Conservation (phyloP, 2,888 invertebrate species). For the Adineta ricciae region DNA sequence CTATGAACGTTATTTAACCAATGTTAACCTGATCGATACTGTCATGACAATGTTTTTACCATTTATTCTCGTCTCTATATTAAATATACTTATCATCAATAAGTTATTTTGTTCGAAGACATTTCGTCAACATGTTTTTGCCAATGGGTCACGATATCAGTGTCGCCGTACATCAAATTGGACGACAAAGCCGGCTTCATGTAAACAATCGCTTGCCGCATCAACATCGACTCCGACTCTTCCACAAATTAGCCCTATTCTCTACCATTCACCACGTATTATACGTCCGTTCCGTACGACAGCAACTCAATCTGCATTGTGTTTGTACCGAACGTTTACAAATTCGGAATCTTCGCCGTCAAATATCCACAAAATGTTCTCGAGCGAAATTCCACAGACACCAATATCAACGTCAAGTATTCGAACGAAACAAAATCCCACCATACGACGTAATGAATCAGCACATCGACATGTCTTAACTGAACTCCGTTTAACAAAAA, state of each 20-base stretch:
- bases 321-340: neutral
- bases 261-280: neutral
- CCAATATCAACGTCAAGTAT: neutral
- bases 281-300: neutral
- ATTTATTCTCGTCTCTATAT: conserved; percentile 12
- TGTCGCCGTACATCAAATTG: neutral
- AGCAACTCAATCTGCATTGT: neutral
- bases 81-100: neutral
- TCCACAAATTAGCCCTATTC: neutral
- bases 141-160: neutral
- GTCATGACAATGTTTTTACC: conserved; percentile 18
- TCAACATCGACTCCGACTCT: neutral
- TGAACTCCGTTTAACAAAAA: conserved; percentile 11
- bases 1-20: neutral
- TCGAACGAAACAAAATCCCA: neutral
- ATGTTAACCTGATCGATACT: neutral
- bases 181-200: neutral
- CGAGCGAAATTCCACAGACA: too few relatives aligned
- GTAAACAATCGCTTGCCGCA: too few relatives aligned
- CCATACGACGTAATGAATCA: neutral
- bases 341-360: neutral
- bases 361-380: neutral
- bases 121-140: conserved; percentile 11
- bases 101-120: conserved; percentile 10
- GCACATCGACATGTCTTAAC: conserved; percentile 2